A percentile compares a stretch with the other conserved stretches of the same genome.
phyloP scores from a whole-genome alignment of 2,888 invertebrate species.

The Cosmia trapezina region DNA sequence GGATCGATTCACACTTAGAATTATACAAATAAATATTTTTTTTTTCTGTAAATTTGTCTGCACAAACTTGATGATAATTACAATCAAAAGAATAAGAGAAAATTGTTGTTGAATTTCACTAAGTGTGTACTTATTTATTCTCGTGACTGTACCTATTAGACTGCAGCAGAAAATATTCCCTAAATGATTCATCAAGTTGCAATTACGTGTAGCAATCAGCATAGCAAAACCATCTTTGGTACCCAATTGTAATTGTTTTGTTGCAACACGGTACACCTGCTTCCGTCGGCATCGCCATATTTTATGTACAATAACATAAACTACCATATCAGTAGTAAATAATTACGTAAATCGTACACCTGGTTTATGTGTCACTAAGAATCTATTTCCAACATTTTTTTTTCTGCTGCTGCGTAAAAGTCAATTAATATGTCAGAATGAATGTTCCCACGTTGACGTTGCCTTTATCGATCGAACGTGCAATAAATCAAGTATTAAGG shows the following conservation, averaged over 20 bases:
- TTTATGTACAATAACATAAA: constrained; percentile 27
- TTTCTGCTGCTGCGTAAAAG: background rate
- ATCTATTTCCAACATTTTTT: constrained; percentile 16
- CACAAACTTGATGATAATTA: background rate
- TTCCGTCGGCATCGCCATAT: constrained; percentile 39
- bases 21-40: background rate
- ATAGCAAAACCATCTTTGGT: constrained; percentile 45
- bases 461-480: constrained; percentile 12
- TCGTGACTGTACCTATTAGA: constrained; percentile 22
- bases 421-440: background rate
- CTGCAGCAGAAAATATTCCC: constrained; percentile 14
- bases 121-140: background rate
- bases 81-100: background rate
- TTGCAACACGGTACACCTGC: constrained; percentile 49
- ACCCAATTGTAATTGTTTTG: constrained; percentile 11
- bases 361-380: constrained; percentile 44
- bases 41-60: too few species aligned
- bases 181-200: constrained; percentile 42
- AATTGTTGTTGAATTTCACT: background rate
- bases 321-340: constrained; percentile 44
- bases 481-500: constrained; percentile 20
- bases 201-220: constrained; percentile 33
- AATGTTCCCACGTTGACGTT: constrained; percentile 22
- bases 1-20: background rate
- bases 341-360: constrained; percentile 52